Evolutionary conservation across 2,797 vertebrate genomes (phyloP).

Genomic region (Anniella stebbinsi): DNA sequence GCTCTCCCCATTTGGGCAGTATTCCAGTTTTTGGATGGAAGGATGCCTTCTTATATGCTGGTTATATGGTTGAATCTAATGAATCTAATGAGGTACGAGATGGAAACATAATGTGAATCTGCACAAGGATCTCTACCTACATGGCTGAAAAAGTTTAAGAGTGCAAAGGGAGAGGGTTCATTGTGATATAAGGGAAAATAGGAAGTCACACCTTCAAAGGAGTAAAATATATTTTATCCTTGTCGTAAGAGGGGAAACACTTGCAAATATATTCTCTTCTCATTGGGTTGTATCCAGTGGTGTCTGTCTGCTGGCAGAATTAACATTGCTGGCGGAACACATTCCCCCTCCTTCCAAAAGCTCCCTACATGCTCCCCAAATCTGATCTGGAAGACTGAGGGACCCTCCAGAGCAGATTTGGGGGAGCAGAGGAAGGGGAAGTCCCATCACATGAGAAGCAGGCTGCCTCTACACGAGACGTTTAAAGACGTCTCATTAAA

Average conservation of each 20-base stretch:
- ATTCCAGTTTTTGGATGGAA: neutral
- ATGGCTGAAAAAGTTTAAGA: neutral
- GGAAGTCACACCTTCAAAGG: neutral
- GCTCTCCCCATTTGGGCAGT: neutral
- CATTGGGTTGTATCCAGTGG: neutral
- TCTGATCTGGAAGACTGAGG: neutral
- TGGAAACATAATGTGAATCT: neutral
- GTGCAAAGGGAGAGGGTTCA: neutral
- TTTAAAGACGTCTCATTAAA: no score
- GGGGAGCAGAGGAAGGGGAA: neutral
- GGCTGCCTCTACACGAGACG: no score
- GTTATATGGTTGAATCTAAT: neutral
- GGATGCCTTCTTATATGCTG: neutral
- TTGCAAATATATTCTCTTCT: neutral
- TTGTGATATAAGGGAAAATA: conserved; percentile 1
- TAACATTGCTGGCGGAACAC: neutral
- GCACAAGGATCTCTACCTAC: neutral
- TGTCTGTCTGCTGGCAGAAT: neutral
- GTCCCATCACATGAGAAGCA: no score
- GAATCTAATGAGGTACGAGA: neutral
- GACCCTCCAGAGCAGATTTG: neutral
- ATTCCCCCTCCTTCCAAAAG: neutral
- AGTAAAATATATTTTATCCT: neutral
- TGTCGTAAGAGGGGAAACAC: neutral
- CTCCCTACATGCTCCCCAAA: neutral